phyloP scores from a whole-genome alignment of 2,888 invertebrate genomes.

The Rotaria socialis region DNA sequence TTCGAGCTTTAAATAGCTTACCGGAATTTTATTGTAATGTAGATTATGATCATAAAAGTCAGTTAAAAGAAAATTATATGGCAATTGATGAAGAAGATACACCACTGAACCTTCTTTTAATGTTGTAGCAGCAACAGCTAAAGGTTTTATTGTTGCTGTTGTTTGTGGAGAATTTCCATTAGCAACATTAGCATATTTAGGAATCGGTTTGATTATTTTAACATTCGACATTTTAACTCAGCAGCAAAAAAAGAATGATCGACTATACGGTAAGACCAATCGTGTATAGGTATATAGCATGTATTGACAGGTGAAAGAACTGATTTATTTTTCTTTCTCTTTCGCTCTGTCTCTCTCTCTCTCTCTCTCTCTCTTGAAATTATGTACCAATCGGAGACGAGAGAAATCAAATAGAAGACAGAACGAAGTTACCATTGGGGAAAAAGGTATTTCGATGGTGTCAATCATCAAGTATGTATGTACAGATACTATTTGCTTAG shows the following conservation, averaged over 20 bases:
- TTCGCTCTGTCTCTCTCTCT: not conserved
- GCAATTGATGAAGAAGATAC: slow-evolving; percentile 33
- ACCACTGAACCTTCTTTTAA: slow-evolving; percentile 28
- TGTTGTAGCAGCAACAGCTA: slow-evolving; percentile 27
- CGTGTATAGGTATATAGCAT: slow-evolving; percentile 11
- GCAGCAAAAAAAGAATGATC: not conserved
- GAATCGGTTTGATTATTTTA: slow-evolving; percentile 25
- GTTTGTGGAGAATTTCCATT: not conserved
- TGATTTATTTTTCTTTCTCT: not conserved
- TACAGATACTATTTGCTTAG: not conserved
- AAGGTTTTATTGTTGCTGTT: not conserved
- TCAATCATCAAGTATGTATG: slow-evolving; percentile 26
- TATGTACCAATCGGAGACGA: not conserved
- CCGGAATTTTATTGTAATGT: slow-evolving; percentile 24
- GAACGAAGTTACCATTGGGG: slow-evolving; percentile 12
- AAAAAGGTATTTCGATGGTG: slow-evolving; percentile 19
- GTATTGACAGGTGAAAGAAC: slow-evolving; percentile 27
- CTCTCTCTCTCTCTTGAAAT: not conserved
- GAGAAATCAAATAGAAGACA: slow-evolving; percentile 14
- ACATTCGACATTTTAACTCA: slow-evolving; percentile 15
- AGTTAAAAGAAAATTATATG: not conserved
- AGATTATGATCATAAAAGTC: slow-evolving; percentile 14
- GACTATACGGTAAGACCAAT: slow-evolving; percentile 5
- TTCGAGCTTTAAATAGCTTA: not conserved
- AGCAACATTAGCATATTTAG: slow-evolving; percentile 27